These are phyloP conservation scores for Antigone vipio DNA, from an alignment of 2,113 vertebrate species.

Conservation along the genomic window DNA sequence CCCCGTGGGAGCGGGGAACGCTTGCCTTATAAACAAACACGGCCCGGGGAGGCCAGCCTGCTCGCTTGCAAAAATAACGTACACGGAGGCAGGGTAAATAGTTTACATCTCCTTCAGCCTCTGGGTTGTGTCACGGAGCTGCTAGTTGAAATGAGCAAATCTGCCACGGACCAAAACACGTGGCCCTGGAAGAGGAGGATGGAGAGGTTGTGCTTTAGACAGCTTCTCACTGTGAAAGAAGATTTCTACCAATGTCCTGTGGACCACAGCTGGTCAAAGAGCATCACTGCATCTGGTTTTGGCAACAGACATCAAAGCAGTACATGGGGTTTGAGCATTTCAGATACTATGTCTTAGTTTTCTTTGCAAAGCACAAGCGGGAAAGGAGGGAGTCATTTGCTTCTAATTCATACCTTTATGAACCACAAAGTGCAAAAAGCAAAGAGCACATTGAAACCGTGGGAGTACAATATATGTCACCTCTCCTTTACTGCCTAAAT, in stretches of 20 bases:
- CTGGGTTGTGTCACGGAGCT: slow-evolving; percentile 38
- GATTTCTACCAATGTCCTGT: accelerated
- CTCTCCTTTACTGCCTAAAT: neutral
- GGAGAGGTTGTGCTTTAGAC: neutral
- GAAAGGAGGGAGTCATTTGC: neutral
- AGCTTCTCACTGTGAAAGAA: neutral
- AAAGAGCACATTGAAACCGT: neutral
- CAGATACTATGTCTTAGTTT: neutral
- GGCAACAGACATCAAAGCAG: neutral
- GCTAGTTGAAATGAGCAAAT: neutral
- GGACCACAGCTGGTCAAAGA: neutral
- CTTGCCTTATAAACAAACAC: slow-evolving; percentile 41
- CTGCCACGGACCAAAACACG: neutral
- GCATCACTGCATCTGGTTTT: neutral
- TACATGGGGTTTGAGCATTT: neutral
- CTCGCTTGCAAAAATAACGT: neutral
- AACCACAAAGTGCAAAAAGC: neutral
- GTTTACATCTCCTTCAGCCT: slow-evolving; percentile 49
- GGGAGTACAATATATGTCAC: neutral
- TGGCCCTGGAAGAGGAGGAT: accelerated
- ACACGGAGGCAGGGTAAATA: neutral
- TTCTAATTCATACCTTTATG: neutral
- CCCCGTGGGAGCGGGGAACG: neutral
- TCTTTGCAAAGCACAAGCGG: neutral
- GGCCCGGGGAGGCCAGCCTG: neutral